Evolutionary conservation across 2,888 invertebrate genomes (phyloP).

Genomic region (Drosophila neonasuta): DNA sequence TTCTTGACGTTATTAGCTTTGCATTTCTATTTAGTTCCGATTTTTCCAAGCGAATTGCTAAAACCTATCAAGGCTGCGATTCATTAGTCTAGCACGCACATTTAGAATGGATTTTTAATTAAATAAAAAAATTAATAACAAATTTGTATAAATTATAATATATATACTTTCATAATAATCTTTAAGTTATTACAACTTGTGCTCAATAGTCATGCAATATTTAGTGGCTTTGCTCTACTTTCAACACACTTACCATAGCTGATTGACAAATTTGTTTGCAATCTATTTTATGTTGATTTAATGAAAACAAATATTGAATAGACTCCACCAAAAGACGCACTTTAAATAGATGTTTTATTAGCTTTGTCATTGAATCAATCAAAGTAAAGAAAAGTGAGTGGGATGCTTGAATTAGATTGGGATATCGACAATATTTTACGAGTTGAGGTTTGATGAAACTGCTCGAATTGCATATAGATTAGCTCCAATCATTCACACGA

Average conservation of each 20-base stretch:
- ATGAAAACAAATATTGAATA: not conserved
- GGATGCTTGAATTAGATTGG: not conserved
- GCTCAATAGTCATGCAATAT: not conserved
- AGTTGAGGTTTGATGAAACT: not conserved
- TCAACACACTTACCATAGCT: not conserved
- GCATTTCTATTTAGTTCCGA: slow-evolving; percentile 1
- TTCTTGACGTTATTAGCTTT: not conserved
- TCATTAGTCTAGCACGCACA: not conserved
- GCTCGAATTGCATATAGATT: not conserved
- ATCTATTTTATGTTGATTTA: not conserved
- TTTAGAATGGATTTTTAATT: not conserved
- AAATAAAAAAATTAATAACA: not conserved
- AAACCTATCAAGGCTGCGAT: not conserved
- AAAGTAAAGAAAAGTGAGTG: not conserved
- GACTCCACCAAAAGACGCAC: not conserved
- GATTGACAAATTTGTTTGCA: not conserved
- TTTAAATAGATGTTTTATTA: not conserved
- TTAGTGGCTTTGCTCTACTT: not conserved
- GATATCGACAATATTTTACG: not conserved
- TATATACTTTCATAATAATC: not conserved
- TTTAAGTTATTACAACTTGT: not conserved
- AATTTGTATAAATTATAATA: not conserved
- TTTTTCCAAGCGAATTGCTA: not conserved
- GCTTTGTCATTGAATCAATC: not conserved
- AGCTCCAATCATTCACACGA: not conserved